Evolutionary conservation across 2,888 invertebrate species (phyloP).

Genomic region (Coelogynopora nodosa): DNA sequence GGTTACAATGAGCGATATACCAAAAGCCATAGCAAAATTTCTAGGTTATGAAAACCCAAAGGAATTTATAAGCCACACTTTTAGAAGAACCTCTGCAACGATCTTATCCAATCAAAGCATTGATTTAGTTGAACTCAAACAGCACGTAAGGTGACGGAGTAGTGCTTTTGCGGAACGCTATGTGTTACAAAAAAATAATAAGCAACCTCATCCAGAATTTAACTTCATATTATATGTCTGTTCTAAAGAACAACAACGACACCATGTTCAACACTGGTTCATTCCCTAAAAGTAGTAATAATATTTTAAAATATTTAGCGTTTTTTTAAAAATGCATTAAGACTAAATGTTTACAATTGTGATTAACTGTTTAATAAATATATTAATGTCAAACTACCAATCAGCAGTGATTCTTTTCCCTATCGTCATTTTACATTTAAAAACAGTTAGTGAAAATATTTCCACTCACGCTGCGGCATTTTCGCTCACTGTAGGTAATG

Average conservation of each 20-base stretch:
- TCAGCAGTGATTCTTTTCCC: neutral
- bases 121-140: neutral
- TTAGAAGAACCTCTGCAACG: neutral
- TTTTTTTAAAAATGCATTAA: neutral
- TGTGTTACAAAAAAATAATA: neutral
- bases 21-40: neutral
- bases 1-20: neutral
- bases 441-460: neutral
- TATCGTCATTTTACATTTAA: neutral
- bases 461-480: neutral
- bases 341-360: neutral
- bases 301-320: neutral
- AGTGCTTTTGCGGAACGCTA: conserved; percentile 7
- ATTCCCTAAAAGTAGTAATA: neutral
- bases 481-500: neutral
- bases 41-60: neutral
- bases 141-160: conserved; percentile 2
- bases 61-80: neutral
- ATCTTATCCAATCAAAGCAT: neutral
- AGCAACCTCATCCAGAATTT: conserved; percentile 2
- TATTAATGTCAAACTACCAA: neutral
- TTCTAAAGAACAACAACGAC: neutral
- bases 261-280: neutral
- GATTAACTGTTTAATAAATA: neutral
- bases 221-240: neutral